These are phyloP conservation scores for Aplodontia rufa DNA, from an alignment of 2,113 vertebrate species.

Conservation along the genomic window DNA sequence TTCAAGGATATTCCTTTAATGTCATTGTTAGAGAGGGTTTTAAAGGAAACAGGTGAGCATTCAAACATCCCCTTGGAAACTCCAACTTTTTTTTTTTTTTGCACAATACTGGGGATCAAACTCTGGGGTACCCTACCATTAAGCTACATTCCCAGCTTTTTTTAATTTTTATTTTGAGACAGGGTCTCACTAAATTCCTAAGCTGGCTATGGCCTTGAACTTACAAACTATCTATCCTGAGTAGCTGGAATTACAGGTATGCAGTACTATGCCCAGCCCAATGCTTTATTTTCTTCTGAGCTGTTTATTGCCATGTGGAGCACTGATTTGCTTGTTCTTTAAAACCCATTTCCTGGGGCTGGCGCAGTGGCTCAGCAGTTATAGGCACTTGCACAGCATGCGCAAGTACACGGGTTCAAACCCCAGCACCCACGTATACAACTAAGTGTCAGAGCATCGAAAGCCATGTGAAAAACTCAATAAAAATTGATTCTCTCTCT, in stretches of 20 bases:
- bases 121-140: neutral
- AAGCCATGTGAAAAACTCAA: too few species aligned
- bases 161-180: neutral
- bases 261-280: neutral
- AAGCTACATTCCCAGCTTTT: neutral
- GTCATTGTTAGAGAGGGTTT: neutral
- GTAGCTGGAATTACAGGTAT: neutral
- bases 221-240: neutral
- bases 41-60: neutral
- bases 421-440: too few species aligned
- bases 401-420: too few species aligned
- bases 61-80: neutral
- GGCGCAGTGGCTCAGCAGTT: too few species aligned
- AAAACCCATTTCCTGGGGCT: neutral
- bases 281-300: neutral
- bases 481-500: too few species aligned
- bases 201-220: neutral
- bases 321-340: neutral
- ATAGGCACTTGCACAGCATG: too few species aligned
- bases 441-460: too few species aligned
- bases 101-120: neutral
- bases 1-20: neutral
- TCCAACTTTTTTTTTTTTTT: neutral
- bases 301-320: neutral
- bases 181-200: neutral